Conservation (phyloP, 2,797 vertebrate species). For the Diglossa cyanea region DNA sequence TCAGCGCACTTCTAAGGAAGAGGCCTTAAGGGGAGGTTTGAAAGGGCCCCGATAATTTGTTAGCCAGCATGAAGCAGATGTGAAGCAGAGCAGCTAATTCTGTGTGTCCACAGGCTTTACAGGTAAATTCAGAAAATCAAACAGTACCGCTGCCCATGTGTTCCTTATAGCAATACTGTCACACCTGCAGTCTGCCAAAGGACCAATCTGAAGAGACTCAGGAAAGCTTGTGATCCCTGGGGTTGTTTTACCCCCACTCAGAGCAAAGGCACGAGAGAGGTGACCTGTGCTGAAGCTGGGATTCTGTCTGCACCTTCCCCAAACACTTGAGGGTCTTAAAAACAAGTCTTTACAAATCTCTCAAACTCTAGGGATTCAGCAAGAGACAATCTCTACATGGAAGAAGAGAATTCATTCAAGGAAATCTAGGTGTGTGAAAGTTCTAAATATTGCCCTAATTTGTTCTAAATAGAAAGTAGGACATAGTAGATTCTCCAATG, state of each 20-base stretch:
- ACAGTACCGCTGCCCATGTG: neutral
- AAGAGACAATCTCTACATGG: neutral
- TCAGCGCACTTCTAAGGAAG: neutral
- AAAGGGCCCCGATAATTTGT: neutral
- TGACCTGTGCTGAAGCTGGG: fast-evolving
- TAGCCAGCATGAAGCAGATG: neutral
- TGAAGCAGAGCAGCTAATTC: neutral
- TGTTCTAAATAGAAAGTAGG: neutral
- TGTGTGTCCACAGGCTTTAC: neutral
- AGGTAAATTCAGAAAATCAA: neutral
- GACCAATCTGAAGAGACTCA: neutral
- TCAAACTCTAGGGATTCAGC: neutral
- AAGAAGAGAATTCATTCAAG: neutral
- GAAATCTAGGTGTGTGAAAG: neutral
- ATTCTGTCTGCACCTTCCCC: neutral
- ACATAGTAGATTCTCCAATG: neutral
- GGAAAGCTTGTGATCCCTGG: neutral
- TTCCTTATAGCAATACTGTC: neutral
- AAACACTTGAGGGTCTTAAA: neutral
- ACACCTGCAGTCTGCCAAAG: neutral
- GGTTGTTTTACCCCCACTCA: neutral
- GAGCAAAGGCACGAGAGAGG: fast-evolving
- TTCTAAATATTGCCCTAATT: neutral
- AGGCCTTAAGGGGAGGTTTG: neutral
- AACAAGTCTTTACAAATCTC: neutral